Evolutionary conservation across 2,888 invertebrate genomes (phyloP), one percentile per base, ranked within the genome.

Genomic region (Rhingia rostrata): DNA sequence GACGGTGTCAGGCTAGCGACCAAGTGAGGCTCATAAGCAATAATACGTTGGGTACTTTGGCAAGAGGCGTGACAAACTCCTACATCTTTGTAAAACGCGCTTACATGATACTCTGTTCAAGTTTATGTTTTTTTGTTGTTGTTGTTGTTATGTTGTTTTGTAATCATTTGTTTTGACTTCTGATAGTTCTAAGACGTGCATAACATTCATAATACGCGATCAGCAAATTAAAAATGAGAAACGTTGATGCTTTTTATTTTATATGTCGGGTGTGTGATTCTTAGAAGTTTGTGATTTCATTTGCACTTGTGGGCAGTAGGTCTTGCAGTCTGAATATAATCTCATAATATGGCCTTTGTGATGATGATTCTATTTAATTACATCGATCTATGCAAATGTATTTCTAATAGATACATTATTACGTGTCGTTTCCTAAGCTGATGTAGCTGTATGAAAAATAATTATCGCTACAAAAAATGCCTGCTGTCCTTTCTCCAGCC

Each of bases 1-100:
- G 56, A 37, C 30, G 45, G 37, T 63, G 73, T 43, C 60, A 35
- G 72, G 39, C 63, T 53, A 14, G 54, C 32, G 54, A 37, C 64
- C 39, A 32, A 51, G 60, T 22, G 37, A 61, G 33, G 61, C 75
- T 75, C 58, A 69, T 77, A 60, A 54, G 33, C 35, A 58, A 56
- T 41, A 10, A 49, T 9, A 35, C 35, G 35, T 7, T 14, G 58
- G 45, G 41, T 35, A 58, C 58, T 33, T 22, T 51, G 37, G 54
- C 67, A 66, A 60, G 30, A 75, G 51, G 67, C 67, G 60, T 69
- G 67, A 61, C 75, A 77, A 54, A 30, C 74, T 74, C 45, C 74
- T 64, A 74, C 74, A 49, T 56, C n/a, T 33, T 54, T n/a, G 10
- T 6, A 45, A 22, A 7, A 53, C 30, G 47, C 35, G 33, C 35